A percentile compares a stretch with the other conserved stretches of the same genome.
These are phyloP conservation scores for Uropsilus gracilis DNA, from an alignment of 2,113 vertebrate genomes.

Conservation along the genomic window DNA sequence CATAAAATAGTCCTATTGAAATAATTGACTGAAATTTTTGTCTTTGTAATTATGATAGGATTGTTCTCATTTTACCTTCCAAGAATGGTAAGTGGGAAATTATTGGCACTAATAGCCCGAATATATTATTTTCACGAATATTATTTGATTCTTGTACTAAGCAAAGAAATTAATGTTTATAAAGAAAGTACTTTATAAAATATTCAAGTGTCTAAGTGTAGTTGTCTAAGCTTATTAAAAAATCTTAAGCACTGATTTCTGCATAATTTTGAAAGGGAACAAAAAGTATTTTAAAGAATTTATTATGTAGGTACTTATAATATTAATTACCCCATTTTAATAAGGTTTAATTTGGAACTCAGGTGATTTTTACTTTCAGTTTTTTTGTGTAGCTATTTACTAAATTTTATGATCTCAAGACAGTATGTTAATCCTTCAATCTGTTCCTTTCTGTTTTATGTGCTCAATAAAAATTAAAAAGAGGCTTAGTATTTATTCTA, in stretches of 20 bases:
- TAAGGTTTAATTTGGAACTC: neutral
- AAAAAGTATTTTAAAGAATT: neutral
- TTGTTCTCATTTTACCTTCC: neutral
- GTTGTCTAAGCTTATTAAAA: conserved; percentile 5
- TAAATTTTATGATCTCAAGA: neutral
- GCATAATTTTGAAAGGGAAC: conserved; percentile 11
- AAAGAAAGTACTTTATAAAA: conserved; percentile 21
- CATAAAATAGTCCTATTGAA: neutral
- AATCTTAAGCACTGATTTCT: neutral
- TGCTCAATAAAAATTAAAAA: conserved; percentile 25
- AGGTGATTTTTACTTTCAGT: neutral
- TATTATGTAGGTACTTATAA: neutral
- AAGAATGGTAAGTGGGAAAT: conserved; percentile 7
- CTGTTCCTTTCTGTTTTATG: neutral
- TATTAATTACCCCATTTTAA: neutral
- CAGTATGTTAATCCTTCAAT: neutral
- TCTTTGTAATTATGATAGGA: neutral
- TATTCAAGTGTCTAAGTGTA: neutral
- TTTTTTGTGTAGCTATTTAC: neutral
- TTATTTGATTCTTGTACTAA: conserved; percentile 39
- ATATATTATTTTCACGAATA: neutral
- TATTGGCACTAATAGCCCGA: neutral
- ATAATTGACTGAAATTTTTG: conserved; percentile 12
- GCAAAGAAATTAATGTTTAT: conserved; percentile 42
- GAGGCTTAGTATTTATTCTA: conserved; percentile 4